Conservation (phyloP, 2,888 invertebrate species). For the Busseola fusca region DNA sequence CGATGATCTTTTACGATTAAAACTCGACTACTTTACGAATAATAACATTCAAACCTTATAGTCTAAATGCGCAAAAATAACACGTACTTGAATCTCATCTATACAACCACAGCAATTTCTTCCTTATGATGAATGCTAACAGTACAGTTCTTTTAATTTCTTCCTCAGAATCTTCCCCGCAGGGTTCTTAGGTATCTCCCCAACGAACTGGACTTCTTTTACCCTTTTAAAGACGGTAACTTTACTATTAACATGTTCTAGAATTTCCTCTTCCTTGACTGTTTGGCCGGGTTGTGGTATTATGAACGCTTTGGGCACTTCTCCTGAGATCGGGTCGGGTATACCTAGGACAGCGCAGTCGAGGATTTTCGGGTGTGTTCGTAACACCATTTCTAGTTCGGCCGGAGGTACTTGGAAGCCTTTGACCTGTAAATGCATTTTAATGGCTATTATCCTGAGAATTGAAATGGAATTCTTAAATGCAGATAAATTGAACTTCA, state of each 20-base stretch:
- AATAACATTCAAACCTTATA: neutral
- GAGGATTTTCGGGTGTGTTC: constrained; percentile 92
- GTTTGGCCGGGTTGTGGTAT: constrained; percentile 86
- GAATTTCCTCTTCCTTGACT: constrained; percentile 88
- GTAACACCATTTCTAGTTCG: constrained; percentile 93
- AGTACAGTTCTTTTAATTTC: constrained; percentile 86
- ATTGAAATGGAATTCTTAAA: too few relatives aligned
- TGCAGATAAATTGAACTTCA: too few relatives aligned
- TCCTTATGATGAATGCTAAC: constrained; percentile 46
- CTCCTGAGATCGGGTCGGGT: constrained; percentile 92
- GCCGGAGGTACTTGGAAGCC: constrained; percentile 96
- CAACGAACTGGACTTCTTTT: constrained; percentile 90
- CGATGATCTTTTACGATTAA: neutral
- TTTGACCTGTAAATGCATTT: constrained; percentile 85
- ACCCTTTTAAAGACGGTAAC: constrained; percentile 93
- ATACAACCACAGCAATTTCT: neutral
- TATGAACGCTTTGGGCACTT: constrained; percentile 93
- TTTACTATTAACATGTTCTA: constrained; percentile 90
- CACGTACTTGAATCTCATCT: constrained; percentile 15
- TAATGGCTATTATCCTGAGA: too few relatives aligned
- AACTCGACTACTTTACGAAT: neutral
- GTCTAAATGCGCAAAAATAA: constrained; percentile 39
- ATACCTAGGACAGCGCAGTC: constrained; percentile 96
- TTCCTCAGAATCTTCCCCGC: constrained; percentile 94
- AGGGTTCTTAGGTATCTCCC: constrained; percentile 92